These are phyloP conservation scores for Drosophila cognata DNA, from an alignment of 2,888 invertebrate species.

Conservation along the genomic window DNA sequence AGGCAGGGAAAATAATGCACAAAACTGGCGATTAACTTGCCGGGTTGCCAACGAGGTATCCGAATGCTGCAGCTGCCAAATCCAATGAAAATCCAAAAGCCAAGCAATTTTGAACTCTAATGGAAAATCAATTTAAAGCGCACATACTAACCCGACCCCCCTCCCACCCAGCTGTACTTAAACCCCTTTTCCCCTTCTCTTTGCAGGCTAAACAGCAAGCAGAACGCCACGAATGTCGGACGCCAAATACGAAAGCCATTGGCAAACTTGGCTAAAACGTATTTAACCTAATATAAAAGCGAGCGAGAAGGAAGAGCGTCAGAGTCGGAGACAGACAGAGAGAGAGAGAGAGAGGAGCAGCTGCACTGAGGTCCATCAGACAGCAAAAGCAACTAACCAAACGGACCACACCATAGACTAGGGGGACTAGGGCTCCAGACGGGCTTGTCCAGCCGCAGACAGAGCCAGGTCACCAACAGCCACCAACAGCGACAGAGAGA, in stretches of 20 bases:
- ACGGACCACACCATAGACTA: slow-evolving; percentile 31
- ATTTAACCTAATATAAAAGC: slow-evolving; percentile 70
- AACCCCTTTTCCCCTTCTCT: slow-evolving; percentile 22
- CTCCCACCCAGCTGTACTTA: no score
- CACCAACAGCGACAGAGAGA: slow-evolving; percentile 20
- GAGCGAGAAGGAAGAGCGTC: slow-evolving; percentile 24
- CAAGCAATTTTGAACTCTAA: slow-evolving; percentile 79
- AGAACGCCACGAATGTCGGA: slow-evolving; percentile 75
- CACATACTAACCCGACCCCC: slow-evolving; percentile 44
- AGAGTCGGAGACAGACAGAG: slow-evolving; percentile 1
- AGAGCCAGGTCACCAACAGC: slow-evolving; percentile 21
- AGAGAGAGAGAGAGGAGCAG: slow-evolving; percentile 20
- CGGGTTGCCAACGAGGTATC: slow-evolving; percentile 44
- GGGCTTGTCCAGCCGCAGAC: slow-evolving; percentile 24
- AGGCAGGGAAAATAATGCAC: slow-evolving; percentile 52
- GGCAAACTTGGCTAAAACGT: slow-evolving; percentile 77
- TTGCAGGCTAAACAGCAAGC: slow-evolving; percentile 69
- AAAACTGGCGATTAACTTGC: slow-evolving; percentile 76
- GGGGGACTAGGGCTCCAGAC: slow-evolving; percentile 26
- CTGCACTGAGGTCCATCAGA: slow-evolving; percentile 18
- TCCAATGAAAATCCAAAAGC: slow-evolving; percentile 78
- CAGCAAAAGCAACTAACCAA: slow-evolving; percentile 41
- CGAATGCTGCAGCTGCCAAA: slow-evolving; percentile 72
- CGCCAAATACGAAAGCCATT: slow-evolving; percentile 69
- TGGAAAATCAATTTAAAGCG: slow-evolving; percentile 81